Base-by-base conservation (phyloP, 2,888 invertebrate genomes). In the Harpalus rufipes region DNA sequence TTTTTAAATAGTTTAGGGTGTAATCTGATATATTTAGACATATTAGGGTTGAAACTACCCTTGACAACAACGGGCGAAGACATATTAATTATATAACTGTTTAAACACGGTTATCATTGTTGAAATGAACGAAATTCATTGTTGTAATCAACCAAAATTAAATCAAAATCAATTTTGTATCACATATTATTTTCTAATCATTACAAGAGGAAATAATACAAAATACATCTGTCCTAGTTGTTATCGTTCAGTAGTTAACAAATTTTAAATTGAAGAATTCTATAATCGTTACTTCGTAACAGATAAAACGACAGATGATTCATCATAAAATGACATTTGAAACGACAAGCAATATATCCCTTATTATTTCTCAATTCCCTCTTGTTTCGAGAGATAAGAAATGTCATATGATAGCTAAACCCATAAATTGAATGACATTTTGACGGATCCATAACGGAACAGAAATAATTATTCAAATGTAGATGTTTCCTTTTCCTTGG, bases 371-470 rank as follows among this genome's bases (percentile, higher is more conserved):
- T 56, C 56, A 56, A 78, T 58, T 56, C 21, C 25, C 51, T 25
- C 18, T 78, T 78, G 58, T 78, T 58, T 56, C 8, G 6, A 72
- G 41, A 56, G 78, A 78, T 78, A 78, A 78, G 78, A 78, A 56
- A 78, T 78, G 78, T 78, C 78, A 78, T 1, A 5, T 21, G 44
- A 44, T 74, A 78, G 14, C 56, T 56, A 56, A 58, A 58, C 56
- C 78, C 78, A 56, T 8, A 56, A 76, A 41, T 14, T 21, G 21
- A 56, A 12, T 7, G 25, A 78, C 56, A 78, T 58, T 51, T 76
- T 32, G 32, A 32, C n/a, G 7, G 76, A 74, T 21, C 18, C 59
- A 18, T 59, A 18, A 16, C 59, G 14, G 59, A 59, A 16, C 21
- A 14, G 5, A 32, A 32, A 32, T 32, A 59, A 59, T 59, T 18